These are phyloP conservation scores for Anser brachyrhynchus DNA, from an alignment of 2,113 vertebrate species.

Conservation along the genomic window DNA sequence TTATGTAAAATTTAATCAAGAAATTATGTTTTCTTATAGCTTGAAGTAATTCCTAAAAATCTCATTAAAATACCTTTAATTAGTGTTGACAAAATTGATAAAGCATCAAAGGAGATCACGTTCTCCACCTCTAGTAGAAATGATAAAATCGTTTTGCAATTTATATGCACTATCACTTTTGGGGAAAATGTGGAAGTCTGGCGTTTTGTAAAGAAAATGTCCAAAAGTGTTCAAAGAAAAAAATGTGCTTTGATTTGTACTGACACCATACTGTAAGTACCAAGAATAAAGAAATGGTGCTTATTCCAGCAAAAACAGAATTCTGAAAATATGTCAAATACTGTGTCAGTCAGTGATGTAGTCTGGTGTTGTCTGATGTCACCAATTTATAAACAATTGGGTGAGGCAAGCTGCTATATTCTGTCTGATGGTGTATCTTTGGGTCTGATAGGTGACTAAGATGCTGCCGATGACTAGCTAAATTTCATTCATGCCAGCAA, in stretches of 20 bases:
- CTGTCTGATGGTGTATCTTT: not conserved
- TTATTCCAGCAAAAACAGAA: not conserved
- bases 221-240: constrained; percentile 5
- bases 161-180: not conserved
- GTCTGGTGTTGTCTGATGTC: not conserved
- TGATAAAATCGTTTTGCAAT: constrained; percentile 37
- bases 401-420: not conserved
- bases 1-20: constrained; percentile 48
- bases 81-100: constrained; percentile 37
- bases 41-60: constrained; percentile 44
- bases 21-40: constrained; percentile 32
- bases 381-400: not conserved
- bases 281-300: not conserved
- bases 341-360: not conserved
- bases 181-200: not conserved
- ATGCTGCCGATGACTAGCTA: not conserved
- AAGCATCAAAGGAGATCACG: constrained; percentile 17
- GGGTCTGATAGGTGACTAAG: not conserved
- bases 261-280: not conserved
- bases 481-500: not conserved
- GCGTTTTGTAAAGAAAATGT: not conserved
- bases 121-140: constrained; percentile 12
- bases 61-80: constrained; percentile 47
- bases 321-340: not conserved
- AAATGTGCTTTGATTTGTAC: not conserved